These are phyloP conservation scores for Hylyphantes graminicola DNA, from an alignment of 1,140 invertebrate genomes.

Conservation along the genomic window DNA sequence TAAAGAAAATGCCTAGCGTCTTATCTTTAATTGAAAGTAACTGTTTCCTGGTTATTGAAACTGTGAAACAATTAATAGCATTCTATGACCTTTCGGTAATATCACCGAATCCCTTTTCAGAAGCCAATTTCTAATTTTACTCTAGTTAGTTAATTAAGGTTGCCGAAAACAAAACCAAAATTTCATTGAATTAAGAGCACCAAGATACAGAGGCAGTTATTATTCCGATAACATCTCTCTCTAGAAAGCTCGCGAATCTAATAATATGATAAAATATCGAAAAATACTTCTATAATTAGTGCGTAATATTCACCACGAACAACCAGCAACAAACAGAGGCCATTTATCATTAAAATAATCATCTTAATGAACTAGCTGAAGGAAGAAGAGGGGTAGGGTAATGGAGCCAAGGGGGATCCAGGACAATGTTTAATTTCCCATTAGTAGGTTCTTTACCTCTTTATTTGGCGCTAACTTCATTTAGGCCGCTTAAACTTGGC, in stretches of 20 bases:
- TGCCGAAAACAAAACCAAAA: conserved; percentile 17
- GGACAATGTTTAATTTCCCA: conserved; percentile 61
- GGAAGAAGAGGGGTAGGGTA: conserved; percentile 31
- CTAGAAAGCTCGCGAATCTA: conserved; percentile 45
- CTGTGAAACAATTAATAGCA: not conserved
- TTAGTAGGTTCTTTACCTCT: conserved; percentile 58
- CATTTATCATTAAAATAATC: conserved; percentile 61
- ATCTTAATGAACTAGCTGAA: conserved; percentile 60
- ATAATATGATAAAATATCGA: conserved; percentile 60
- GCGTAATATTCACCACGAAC: conserved; percentile 58
- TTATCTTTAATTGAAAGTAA: too few relatives aligned
- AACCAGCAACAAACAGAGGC: conserved; percentile 57
- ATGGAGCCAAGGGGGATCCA: conserved; percentile 18
- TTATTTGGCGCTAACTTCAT: conserved; percentile 60
- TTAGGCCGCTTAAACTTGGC: conserved; percentile 57
- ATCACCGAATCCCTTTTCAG: not conserved
- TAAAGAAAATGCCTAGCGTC: too few relatives aligned
- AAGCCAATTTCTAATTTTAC: conserved; percentile 15
- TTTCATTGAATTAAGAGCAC: conserved; percentile 30
- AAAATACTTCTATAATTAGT: conserved; percentile 60
- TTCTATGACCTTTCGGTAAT: too few relatives aligned
- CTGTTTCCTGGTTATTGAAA: not conserved
- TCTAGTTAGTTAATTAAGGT: conserved; percentile 23
- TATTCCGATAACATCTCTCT: conserved; percentile 51
- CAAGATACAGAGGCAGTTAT: conserved; percentile 33